phyloP scores from a whole-genome alignment of 2,797 vertebrate species.

The Arrhamphus sclerolepis region DNA sequence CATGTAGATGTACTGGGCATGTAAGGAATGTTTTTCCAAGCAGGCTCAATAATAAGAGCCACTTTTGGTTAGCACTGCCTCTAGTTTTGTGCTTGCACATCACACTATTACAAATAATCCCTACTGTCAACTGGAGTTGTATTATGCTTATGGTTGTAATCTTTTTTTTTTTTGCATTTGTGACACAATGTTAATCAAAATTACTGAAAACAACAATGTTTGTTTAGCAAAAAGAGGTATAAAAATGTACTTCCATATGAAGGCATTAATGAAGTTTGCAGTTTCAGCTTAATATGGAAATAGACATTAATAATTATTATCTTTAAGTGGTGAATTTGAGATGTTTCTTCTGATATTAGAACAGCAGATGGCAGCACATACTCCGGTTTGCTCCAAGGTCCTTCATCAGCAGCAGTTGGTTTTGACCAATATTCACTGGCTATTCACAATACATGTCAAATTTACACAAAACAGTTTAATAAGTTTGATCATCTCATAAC shows the following conservation, averaged over 20 bases:
- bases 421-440: not conserved
- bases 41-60: not conserved
- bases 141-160: too few relatives aligned
- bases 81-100: not conserved
- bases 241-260: too few relatives aligned
- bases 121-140: too few relatives aligned
- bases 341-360: not conserved
- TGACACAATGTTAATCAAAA: too few relatives aligned
- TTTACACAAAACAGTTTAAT: too few relatives aligned
- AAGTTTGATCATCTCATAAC: not conserved
- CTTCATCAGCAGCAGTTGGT: not conserved
- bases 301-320: too few relatives aligned
- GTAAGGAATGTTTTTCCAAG: not conserved
- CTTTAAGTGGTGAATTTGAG: not conserved
- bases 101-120: too few relatives aligned
- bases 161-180: too few relatives aligned
- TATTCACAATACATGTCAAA: not conserved
- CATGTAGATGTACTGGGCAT: not conserved
- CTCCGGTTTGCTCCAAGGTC: not conserved
- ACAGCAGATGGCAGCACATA: conserved; percentile 67
- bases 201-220: too few relatives aligned
- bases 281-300: too few relatives aligned
- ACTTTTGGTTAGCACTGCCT: not conserved
- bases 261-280: too few relatives aligned
- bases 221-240: too few relatives aligned